Evolutionary conservation across 2,113 vertebrate species (phyloP), one percentile per base, ranked within the genome.

Genomic region (Crotophaga sulcirostris): DNA sequence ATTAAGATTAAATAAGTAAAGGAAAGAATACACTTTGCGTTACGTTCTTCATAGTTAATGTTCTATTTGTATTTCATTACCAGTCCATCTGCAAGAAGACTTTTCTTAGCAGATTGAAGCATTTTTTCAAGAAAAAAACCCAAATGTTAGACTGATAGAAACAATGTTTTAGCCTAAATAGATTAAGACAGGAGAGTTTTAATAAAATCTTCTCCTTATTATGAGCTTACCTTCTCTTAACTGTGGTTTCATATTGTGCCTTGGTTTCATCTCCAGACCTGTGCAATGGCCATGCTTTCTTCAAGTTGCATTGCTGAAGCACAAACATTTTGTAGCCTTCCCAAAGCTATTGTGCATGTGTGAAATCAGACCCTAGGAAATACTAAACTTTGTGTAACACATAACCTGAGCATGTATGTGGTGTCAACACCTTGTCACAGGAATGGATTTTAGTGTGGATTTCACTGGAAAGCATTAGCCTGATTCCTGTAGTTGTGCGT

Each of bases 31-130:
- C 0, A 2, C 49, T n/a, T 16, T 26, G 16, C 38, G 6, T 93
- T 81, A 68, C 7, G 13, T 92, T 89, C 92, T 89, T 90, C 2
- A 7, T 87, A 54, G 56, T 89, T 84, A 70, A 19, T 14, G 15
- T 89, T 82, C 36, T 90, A 11, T 87, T 82, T 90, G 90, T 96
- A 81, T 95, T 94, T 97, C 73, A 92, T 95, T 96, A 84, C 85
- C 88, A 81, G 73, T 72, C 79, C 93, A 89, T 96, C 92, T 94
- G 83, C 60, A 87, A 45, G 90, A 96, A 81, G 58, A 68, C 34
- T 84, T 87, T 60, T 89, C 9, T 36, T 92, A 90, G 79, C 90
- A 95, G 90, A 96, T 72, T 92, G 90, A 79, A 82, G 12, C n/a
- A 14, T 56, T 60, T 78, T 89, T 63, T 3, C 16, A 63, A 20